phyloP scores from a whole-genome alignment of 2,797 vertebrate species.

The Antennarius maculatus region DNA sequence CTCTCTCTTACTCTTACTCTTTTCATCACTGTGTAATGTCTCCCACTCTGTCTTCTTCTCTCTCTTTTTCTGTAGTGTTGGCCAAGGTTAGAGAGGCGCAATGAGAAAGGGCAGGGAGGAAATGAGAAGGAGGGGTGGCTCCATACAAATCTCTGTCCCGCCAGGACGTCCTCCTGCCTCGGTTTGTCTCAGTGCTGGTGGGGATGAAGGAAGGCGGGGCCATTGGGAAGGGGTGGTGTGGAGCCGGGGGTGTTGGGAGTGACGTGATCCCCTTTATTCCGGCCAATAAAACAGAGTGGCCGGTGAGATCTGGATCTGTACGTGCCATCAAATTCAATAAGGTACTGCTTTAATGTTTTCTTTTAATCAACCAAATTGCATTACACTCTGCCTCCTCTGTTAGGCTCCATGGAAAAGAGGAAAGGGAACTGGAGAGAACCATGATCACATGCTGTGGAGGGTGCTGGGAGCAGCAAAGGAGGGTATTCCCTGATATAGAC shows the following conservation, averaged over 20 bases:
- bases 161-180: conserved; percentile 81
- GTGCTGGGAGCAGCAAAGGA: conserved; percentile 28
- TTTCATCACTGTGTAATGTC: conserved; percentile 21
- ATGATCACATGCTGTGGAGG: background rate
- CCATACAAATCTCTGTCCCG: conserved; percentile 80
- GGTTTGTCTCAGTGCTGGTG: conserved; percentile 74
- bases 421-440: conserved; percentile 26
- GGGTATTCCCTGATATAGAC: conserved; percentile 56
- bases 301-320: conserved; percentile 83
- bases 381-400: conserved; percentile 77
- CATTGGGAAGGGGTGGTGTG: conserved; percentile 48
- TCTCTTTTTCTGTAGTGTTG: conserved; percentile 27
- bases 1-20: conserved; percentile 12
- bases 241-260: conserved; percentile 64
- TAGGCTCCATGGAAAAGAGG: conserved; percentile 49
- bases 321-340: conserved; percentile 89
- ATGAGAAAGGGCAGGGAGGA: conserved; percentile 53
- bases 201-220: conserved; percentile 57
- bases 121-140: conserved; percentile 37
- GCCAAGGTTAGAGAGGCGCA: conserved; percentile 76
- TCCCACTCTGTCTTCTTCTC: conserved; percentile 14
- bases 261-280: conserved; percentile 85
- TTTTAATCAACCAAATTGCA: conserved; percentile 91
- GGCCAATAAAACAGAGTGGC: conserved; percentile 88
- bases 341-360: conserved; percentile 88